Evolutionary conservation across 1,140 invertebrate genomes (phyloP).

Genomic region (Xylocopa sonorina): DNA sequence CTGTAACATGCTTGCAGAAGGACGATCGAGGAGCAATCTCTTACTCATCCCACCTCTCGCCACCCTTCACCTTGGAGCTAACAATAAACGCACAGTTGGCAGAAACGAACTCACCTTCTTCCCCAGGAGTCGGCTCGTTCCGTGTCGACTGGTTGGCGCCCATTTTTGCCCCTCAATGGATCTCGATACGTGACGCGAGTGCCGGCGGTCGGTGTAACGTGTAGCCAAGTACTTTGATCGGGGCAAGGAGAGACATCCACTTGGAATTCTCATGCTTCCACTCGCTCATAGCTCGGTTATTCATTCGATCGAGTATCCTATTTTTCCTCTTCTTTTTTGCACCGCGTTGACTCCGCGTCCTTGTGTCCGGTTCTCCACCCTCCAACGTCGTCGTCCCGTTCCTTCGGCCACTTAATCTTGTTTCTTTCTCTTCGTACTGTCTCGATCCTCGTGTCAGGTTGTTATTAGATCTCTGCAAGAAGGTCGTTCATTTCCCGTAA

Average conservation of each 20-base stretch:
- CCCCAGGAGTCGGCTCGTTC: slow-evolving; percentile 74
- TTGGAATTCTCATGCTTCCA: slow-evolving; percentile 60
- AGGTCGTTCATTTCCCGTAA: neutral
- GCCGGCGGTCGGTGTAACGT: slow-evolving; percentile 41
- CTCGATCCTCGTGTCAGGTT: neutral
- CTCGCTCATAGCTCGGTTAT: slow-evolving; percentile 36
- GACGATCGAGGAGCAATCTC: too few relatives aligned
- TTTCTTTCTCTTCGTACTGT: slow-evolving; percentile 24
- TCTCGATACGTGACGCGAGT: slow-evolving; percentile 53
- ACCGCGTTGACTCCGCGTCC: neutral
- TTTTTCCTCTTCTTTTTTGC: neutral
- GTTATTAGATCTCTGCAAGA: slow-evolving; percentile 15
- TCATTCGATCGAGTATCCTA: slow-evolving; percentile 5
- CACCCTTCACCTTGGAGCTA: neutral
- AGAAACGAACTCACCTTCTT: slow-evolving; percentile 74
- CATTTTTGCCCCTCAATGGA: slow-evolving; percentile 70
- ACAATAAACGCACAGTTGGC: neutral
- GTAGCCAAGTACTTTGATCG: slow-evolving; percentile 44
- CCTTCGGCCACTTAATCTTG: slow-evolving; percentile 14
- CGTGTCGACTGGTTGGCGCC: slow-evolving; percentile 77
- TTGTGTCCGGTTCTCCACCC: neutral
- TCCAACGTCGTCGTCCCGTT: neutral
- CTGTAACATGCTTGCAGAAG: too few relatives aligned
- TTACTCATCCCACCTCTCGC: neutral
- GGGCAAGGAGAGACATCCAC: slow-evolving; percentile 20